Evolutionary conservation across 2,888 invertebrate genomes (phyloP).

Genomic region (Orgyia antiqua): DNA sequence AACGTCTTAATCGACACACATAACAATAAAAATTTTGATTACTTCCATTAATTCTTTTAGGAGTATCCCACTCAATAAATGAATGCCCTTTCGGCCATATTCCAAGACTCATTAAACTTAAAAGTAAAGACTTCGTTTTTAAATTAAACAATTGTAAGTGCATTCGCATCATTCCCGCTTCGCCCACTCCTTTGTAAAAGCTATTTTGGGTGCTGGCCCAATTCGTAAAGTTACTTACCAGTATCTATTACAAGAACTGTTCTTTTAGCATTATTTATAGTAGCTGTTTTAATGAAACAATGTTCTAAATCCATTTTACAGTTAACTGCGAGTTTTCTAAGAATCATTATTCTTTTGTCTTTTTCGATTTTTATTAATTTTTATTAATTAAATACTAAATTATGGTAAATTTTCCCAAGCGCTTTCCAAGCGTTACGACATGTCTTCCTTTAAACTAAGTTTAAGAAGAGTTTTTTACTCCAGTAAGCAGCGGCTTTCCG

Average conservation of each 20-base stretch:
- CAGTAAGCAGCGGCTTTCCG: too few relatives aligned
- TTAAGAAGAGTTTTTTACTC: too few relatives aligned
- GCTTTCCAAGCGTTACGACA: too few relatives aligned
- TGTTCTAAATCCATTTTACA: too few relatives aligned
- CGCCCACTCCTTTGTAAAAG: conserved; percentile 69
- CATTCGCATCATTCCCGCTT: conserved; percentile 60
- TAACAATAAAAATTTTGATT: conserved; percentile 16
- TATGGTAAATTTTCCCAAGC: too few relatives aligned
- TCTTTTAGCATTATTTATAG: too few relatives aligned
- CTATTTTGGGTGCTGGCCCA: conserved; percentile 40
- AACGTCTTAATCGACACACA: conserved; percentile 17
- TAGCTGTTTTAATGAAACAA: too few relatives aligned
- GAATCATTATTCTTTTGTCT: neutral
- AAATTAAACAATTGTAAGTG: conserved; percentile 67
- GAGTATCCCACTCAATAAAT: conserved; percentile 20
- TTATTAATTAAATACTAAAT: neutral
- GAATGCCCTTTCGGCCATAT: conserved; percentile 42
- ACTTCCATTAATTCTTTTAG: conserved; percentile 15
- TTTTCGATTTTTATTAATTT: neutral
- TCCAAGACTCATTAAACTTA: conserved; percentile 53
- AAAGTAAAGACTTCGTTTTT: conserved; percentile 48
- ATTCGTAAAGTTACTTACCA: conserved; percentile 17
- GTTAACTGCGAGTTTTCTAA: neutral
- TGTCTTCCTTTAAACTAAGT: too few relatives aligned
- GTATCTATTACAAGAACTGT: neutral